Evolutionary conservation across 2,113 vertebrate species (phyloP), one percentile per base, ranked within the genome.

Genomic region (Ahaetulla prasina): DNA sequence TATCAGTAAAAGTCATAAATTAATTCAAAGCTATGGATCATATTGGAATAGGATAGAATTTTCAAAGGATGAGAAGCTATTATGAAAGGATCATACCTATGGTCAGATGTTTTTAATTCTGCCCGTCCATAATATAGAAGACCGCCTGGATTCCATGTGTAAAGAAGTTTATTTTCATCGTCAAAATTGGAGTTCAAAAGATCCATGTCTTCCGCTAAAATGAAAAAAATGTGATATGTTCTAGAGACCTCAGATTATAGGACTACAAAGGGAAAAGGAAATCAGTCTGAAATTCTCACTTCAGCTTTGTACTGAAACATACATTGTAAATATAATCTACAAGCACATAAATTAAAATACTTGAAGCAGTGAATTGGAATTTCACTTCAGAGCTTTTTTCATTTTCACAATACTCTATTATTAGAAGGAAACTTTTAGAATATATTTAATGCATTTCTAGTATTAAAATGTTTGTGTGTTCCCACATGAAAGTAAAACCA

Each of bases 61-160:
- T 91, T 89, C 57, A 91, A 91, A n/a, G 57, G 7, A 93, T 85
- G 87, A 92, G 86, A 90, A 91, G 92, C 6, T 0, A 54, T 91
- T 6, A 89, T 14, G 90, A 89, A 92, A 60, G 94, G 18, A 5
- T 74, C 94, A 93, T 95, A 99, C 99, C 99, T 99, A 87, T 99
- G 99, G 96, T 99, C 99, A 30, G 99, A 99, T 14, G 99, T 99
- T 97, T 99, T 99, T 11, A 99, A 98, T 96, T 99, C 99, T 8
- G 99, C 99, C 94, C 99, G 98, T 96, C 98, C 98, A 0, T 99
- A 99, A 95, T 99, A 99, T 95, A 99, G 97, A 94, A 99, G 97
- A 53, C 97, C 98, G 68, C 99, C 99, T 87, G 99, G 98, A 90
- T 96, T 98, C 99, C 99, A 99, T 0, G 97, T 97, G n/a, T 98